Base-by-base conservation (phyloP, 2,113 vertebrate species). In the Brevimyrus niger region DNA sequence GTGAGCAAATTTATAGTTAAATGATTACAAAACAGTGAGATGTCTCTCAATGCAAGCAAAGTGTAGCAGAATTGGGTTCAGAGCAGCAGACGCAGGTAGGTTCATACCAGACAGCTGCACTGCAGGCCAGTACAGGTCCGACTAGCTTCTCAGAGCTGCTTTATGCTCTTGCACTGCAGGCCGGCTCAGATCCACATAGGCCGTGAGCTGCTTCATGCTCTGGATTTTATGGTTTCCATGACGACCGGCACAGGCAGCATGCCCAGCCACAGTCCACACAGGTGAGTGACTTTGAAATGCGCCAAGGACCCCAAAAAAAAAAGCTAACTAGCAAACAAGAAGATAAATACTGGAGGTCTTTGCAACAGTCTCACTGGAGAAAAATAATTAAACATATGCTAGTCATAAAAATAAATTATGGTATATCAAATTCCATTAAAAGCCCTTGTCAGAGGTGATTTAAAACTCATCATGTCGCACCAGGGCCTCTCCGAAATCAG, bases 381-480 rank as follows among this genome's bases (percentile, higher is more conserved):
- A 53, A 31, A 80, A 89, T 8, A 89, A 90, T 50, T 90, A 85
- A 91, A 92, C 86, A 93, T 35, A 48, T 15, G 11, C 47, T 42
- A 27, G 94, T 94, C 90, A 94, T 94, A 94, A 95, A 95, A 98
- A 97, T 97, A 97, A 98, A 97, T 97, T 97, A 97, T 83, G 92
- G 94, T 95, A 94, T 93, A 92, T 93, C 92, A 94, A 92, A 86
- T 92, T 92, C 88, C 38, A 91, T 91, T 86, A 92, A 88, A 58
- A 31, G 23, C 91, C 87, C 65, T 48, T 87, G 86, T 55, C 53
- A 44, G 89, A 15, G 87, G 84, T 47, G 15, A 44, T 89, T 96
- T 95, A 98, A 93, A 99, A 99, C 90, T 99, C 98, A n/a, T 99
- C 98, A 0, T 99, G 98, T 89, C 97, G 95, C 92, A 97, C 97